Evolutionary conservation across 2,113 vertebrate genomes (phyloP).

Genomic region (Actenoides lindsayi): DNA sequence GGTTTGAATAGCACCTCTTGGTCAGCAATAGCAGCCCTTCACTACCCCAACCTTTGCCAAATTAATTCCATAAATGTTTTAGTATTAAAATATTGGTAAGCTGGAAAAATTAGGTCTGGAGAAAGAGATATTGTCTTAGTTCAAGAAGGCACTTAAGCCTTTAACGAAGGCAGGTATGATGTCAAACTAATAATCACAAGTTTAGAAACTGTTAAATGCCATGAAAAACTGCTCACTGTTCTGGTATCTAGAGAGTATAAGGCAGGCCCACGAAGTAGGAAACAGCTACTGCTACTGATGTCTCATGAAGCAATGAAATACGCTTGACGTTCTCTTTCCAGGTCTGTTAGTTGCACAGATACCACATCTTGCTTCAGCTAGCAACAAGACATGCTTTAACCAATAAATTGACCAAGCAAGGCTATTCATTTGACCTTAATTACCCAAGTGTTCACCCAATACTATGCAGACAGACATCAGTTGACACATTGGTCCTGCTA

Average conservation of each 20-base stretch:
- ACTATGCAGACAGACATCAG: slow-evolving; percentile 64
- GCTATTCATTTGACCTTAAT: slow-evolving; percentile 58
- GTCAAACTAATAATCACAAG: not conserved
- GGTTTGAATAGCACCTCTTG: not conserved
- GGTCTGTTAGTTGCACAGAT: not conserved
- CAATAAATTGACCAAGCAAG: slow-evolving; percentile 39
- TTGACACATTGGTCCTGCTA: slow-evolving; percentile 50
- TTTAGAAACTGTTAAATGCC: not conserved
- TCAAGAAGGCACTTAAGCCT: not conserved
- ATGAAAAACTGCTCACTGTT: not conserved
- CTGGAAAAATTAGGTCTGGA: not conserved
- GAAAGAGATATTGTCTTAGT: not conserved
- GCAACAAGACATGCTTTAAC: not conserved
- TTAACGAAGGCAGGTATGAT: not conserved
- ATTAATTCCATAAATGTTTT: slow-evolving; percentile 17
- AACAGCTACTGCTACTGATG: not conserved
- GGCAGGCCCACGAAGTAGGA: not conserved
- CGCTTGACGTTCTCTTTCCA: slow-evolving; percentile 20
- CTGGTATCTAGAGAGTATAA: not conserved
- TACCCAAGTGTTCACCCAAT: slow-evolving; percentile 66
- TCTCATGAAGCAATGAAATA: not conserved
- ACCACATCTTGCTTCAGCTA: slow-evolving; percentile 36
- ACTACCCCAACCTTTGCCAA: not conserved
- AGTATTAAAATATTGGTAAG: not conserved
- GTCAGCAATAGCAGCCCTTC: not conserved